Conservation (phyloP, 1,140 invertebrate genomes). For the Brachionus koreanus region DNA sequence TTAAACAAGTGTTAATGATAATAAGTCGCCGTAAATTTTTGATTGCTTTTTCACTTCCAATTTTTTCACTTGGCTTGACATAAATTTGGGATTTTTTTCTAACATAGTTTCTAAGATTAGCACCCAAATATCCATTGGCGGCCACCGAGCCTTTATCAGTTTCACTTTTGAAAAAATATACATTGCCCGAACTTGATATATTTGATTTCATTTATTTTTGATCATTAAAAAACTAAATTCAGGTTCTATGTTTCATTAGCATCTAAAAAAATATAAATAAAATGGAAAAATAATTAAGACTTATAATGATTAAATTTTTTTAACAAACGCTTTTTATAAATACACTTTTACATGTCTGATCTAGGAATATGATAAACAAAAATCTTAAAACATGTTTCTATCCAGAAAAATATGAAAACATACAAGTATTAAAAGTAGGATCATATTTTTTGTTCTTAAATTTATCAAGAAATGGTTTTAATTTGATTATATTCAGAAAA, state of each 20-base stretch:
- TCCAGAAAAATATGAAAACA: constrained; percentile 9
- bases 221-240: not conserved
- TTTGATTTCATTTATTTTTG: constrained; percentile 6
- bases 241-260: not conserved
- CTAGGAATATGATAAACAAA: not conserved
- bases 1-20: not conserved
- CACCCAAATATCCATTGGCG: not conserved
- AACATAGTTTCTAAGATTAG: not conserved
- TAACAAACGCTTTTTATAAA: not conserved
- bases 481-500: not conserved
- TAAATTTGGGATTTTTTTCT: not conserved
- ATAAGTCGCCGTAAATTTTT: not conserved
- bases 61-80: not conserved
- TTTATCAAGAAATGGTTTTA: not conserved
- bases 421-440: not conserved
- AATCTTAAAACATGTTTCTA: not conserved
- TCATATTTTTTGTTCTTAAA: not conserved
- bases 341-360: not conserved
- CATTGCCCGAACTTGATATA: not conserved
- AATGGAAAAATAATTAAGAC: not conserved
- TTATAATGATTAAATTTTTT: not conserved
- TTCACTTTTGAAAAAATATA: not conserved
- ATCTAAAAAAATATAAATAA: not conserved
- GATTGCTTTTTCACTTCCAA: not conserved
- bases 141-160: not conserved